A percentile compares a stretch with the other conserved stretches of the same genome.
Conservation (phyloP, 2,113 vertebrate species). For the Hoplias malabaricus region DNA sequence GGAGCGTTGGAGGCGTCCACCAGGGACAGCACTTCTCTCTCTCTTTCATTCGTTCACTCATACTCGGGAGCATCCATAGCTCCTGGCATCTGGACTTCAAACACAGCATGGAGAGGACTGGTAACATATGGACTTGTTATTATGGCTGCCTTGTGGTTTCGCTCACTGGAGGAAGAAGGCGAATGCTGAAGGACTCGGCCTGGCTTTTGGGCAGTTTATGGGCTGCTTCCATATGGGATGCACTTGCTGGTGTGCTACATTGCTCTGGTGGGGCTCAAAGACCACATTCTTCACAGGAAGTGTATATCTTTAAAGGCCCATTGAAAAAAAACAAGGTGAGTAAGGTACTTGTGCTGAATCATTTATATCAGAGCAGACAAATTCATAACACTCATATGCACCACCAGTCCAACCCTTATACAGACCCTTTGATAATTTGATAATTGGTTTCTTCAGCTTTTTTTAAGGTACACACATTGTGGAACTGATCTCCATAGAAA, state of each 20-base stretch:
- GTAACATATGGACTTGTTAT: constrained; percentile 64
- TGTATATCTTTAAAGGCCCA: not conserved
- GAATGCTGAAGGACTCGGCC: constrained; percentile 27
- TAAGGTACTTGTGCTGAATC: too few species aligned
- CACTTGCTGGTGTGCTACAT: not conserved
- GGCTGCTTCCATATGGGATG: not conserved
- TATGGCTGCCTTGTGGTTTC: constrained; percentile 32
- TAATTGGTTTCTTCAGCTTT: too few species aligned
- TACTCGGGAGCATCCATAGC: constrained; percentile 61
- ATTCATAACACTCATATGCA: too few species aligned
- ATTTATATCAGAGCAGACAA: too few species aligned
- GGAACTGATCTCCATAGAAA: too few species aligned
- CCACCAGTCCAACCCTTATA: too few species aligned
- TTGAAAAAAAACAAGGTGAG: too few species aligned
- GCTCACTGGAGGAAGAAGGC: constrained; percentile 17
- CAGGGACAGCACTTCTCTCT: constrained; percentile 31
- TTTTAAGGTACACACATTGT: too few species aligned
- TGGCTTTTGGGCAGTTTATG: constrained; percentile 1
- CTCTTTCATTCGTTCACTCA: constrained; percentile 31
- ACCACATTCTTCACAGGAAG: not conserved
- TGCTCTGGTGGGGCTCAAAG: not conserved
- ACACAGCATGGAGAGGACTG: constrained; percentile 54
- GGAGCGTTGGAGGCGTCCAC: constrained; percentile 21
- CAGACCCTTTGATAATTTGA: too few species aligned
- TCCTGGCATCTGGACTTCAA: constrained; percentile 71